Percentiles rank a stretch among this genome's conserved stretches.
These are phyloP conservation scores for Polymixis lichenea DNA, from an alignment of 2,888 invertebrate species.

Conservation along the genomic window DNA sequence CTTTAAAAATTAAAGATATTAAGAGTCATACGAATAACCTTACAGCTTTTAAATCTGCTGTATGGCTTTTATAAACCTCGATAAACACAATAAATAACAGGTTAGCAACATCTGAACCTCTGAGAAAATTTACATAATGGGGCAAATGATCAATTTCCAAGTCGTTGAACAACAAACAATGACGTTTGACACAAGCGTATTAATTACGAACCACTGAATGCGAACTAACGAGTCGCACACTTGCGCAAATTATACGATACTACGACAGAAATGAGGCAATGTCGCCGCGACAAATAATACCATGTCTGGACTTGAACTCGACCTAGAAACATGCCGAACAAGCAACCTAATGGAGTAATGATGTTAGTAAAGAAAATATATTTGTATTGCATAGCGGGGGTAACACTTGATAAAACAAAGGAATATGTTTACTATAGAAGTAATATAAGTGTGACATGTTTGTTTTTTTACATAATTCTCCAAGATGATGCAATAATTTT, in stretches of 20 bases:
- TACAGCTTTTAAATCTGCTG: neutral
- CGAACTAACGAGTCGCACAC: constrained; percentile 74
- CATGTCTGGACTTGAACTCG: constrained; percentile 59
- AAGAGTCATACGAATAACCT: neutral
- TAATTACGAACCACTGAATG: constrained; percentile 77
- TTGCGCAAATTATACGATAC: constrained; percentile 73
- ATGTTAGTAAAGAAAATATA: constrained; percentile 46
- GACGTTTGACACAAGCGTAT: constrained; percentile 70
- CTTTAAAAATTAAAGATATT: neutral
- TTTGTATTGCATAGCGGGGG: constrained; percentile 53
- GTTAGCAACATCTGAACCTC: constrained; percentile 14
- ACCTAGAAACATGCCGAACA: constrained; percentile 65
- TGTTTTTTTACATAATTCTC: constrained; percentile 2
- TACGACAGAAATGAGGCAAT: constrained; percentile 48
- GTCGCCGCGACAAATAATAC: constrained; percentile 16
- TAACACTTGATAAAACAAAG: constrained; percentile 46
- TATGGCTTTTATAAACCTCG: neutral
- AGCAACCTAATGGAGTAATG: constrained; percentile 45
- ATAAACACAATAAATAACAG: neutral
- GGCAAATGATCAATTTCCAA: constrained; percentile 68
- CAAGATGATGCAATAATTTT: constrained; percentile 15
- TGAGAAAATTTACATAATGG: constrained; percentile 72
- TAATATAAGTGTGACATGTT: neutral
- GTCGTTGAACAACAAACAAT: constrained; percentile 67
- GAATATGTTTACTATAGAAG: neutral